Evolutionary conservation across 2,113 vertebrate genomes (phyloP).

Genomic region (Ellobius talpinus): DNA sequence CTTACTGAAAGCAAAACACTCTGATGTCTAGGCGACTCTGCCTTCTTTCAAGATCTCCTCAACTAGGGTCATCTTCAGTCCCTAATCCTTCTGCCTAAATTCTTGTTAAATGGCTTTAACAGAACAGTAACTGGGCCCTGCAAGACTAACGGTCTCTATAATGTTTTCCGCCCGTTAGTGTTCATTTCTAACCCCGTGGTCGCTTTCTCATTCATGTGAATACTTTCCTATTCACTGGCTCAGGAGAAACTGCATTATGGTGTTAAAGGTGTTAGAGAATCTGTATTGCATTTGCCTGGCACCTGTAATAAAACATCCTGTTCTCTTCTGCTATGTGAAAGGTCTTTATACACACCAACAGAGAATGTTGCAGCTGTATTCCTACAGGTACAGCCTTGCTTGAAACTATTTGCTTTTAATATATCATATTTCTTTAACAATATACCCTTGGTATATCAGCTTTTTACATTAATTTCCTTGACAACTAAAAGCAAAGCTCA

Average conservation of each 20-base stretch:
- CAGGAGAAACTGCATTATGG: neutral
- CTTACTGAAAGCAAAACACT: constrained; percentile 13
- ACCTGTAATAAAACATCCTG: constrained; percentile 31
- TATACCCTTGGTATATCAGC: neutral
- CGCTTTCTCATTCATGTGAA: neutral
- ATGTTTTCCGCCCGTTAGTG: neutral
- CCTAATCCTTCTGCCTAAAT: constrained; percentile 3
- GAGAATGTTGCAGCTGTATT: neutral
- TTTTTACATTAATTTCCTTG: constrained; percentile 42
- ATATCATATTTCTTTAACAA: constrained; percentile 22
- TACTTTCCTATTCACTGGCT: constrained; percentile 6
- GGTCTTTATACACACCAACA: neutral
- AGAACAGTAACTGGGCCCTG: neutral
- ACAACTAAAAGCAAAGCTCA: constrained; percentile 39
- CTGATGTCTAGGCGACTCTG: neutral
- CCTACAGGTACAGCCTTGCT: neutral
- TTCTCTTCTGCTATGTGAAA: neutral
- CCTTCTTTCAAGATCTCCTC: neutral
- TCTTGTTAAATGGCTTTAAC: neutral
- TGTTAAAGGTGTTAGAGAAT: constrained; percentile 36
- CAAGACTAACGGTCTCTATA: constrained; percentile 40
- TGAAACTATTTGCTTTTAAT: constrained; percentile 48
- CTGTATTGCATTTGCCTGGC: neutral
- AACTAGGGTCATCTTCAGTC: neutral
- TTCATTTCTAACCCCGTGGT: neutral